Evolutionary conservation across 30 jellyfish, hydroid and myxozoan genomes (phyloP).

Genomic region (Hydractinia echinata): DNA sequence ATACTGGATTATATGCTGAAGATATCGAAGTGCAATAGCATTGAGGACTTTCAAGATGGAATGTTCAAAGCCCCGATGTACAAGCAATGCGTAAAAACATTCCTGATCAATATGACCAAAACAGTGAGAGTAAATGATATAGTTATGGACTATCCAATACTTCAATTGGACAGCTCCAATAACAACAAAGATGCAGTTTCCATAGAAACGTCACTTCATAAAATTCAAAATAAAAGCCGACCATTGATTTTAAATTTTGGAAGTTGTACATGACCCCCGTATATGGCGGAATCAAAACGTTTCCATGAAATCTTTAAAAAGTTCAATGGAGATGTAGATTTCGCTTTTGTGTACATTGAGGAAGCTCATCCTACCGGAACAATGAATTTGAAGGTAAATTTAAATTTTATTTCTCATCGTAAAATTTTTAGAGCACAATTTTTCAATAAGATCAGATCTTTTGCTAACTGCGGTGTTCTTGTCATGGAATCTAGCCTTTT

Average conservation of each 20-base stretch:
- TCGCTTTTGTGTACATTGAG: constrained; percentile 66
- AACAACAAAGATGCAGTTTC: not conserved
- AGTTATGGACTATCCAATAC: not conserved
- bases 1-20: not conserved
- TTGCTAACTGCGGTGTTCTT: too few species aligned
- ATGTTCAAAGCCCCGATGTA: not conserved
- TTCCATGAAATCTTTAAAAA: constrained; percentile 46
- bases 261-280: constrained; percentile 90
- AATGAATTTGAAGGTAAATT: constrained; percentile 69
- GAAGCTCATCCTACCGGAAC: constrained; percentile 83
- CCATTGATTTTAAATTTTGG: constrained; percentile 85
- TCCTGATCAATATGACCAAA: not conserved
- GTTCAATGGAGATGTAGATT: constrained; percentile 62
- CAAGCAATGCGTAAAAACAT: not conserved
- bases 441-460: too few species aligned
- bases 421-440: too few species aligned
- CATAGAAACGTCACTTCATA: not conserved
- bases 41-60: not conserved
- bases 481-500: too few species aligned
- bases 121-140: not conserved
- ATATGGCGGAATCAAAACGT: constrained; percentile 57
- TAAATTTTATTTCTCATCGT: not conserved
- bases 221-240: constrained; percentile 8
- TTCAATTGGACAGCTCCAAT: not conserved
- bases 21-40: not conserved